phyloP scores from a whole-genome alignment of 2,888 invertebrate genomes.

The Oithona nana region DNA sequence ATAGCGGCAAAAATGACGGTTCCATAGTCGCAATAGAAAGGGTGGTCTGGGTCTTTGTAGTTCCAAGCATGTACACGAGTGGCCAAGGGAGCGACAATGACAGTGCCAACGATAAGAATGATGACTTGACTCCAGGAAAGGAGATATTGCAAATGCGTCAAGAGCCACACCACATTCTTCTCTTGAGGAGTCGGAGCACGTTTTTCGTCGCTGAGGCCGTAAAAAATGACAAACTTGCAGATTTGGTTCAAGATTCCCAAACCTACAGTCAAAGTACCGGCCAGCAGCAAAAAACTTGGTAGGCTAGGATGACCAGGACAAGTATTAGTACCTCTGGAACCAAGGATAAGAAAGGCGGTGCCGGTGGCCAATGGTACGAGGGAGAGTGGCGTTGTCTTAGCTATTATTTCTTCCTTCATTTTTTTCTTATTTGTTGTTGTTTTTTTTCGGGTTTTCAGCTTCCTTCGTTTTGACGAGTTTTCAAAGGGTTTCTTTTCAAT shows the following conservation, averaged over 20 bases:
- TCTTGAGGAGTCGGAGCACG: neutral
- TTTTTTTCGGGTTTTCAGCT: too few relatives aligned
- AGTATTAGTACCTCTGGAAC: neutral
- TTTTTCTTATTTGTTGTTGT: too few relatives aligned
- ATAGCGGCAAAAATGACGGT: neutral
- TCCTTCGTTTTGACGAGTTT: too few relatives aligned
- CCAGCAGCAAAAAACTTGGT: neutral
- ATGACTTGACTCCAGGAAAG: neutral
- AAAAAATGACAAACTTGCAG: neutral
- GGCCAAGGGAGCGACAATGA: conserved; percentile 24
- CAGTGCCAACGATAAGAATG: neutral
- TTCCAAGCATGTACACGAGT: conserved; percentile 17
- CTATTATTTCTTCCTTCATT: conserved; percentile 34
- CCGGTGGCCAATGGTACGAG: neutral
- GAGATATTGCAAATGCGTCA: neutral
- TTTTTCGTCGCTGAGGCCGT: neutral
- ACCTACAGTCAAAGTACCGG: neutral
- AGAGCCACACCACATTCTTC: neutral
- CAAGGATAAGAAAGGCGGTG: neutral
- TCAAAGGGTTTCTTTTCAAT: too few relatives aligned
- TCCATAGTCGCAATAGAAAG: neutral
- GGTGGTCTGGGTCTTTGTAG: neutral
- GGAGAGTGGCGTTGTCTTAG: neutral
- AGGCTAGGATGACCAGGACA: neutral
- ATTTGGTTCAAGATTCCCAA: neutral